Percentiles rank a stretch among this genome's conserved stretches.
phyloP scores from a whole-genome alignment of 2,888 invertebrate species.

The Drosophila helvetica region DNA sequence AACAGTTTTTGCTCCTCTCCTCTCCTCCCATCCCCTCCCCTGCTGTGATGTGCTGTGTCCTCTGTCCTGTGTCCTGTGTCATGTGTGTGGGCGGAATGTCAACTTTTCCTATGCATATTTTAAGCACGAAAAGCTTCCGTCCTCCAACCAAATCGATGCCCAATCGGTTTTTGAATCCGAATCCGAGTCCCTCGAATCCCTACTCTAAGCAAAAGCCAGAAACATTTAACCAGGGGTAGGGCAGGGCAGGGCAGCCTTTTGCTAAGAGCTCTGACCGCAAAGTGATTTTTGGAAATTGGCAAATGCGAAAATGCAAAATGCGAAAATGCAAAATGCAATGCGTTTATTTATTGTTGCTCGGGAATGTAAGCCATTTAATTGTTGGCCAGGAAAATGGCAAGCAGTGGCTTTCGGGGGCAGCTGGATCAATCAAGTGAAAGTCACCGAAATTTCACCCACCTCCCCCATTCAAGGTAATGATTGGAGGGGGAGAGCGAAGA shows the following conservation, averaged over 20 bases:
- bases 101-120: slow-evolving; percentile 57
- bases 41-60: not conserved
- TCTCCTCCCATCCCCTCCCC: not conserved
- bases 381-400: slow-evolving; percentile 39
- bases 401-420: not conserved
- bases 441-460: slow-evolving; percentile 44
- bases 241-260: no score
- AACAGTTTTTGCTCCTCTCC: not conserved
- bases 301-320: slow-evolving; percentile 32
- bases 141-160: slow-evolving; percentile 10
- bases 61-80: not conserved
- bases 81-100: slow-evolving; percentile 19
- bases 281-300: slow-evolving; percentile 41
- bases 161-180: slow-evolving; percentile 6
- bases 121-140: slow-evolving; percentile 4
- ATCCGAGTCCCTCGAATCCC: slow-evolving; percentile 6
- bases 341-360: slow-evolving; percentile 30
- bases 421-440: slow-evolving; percentile 66
- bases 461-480: slow-evolving; percentile 10
- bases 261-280: no score
- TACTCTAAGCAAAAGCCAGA: slow-evolving; percentile 16
- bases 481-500: not conserved
- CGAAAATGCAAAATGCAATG: slow-evolving; percentile 49
- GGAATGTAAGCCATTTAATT: slow-evolving; percentile 57
- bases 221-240: no score